These are phyloP conservation scores for Sylvietta virens DNA, from an alignment of 2,113 vertebrate species.

Conservation along the genomic window DNA sequence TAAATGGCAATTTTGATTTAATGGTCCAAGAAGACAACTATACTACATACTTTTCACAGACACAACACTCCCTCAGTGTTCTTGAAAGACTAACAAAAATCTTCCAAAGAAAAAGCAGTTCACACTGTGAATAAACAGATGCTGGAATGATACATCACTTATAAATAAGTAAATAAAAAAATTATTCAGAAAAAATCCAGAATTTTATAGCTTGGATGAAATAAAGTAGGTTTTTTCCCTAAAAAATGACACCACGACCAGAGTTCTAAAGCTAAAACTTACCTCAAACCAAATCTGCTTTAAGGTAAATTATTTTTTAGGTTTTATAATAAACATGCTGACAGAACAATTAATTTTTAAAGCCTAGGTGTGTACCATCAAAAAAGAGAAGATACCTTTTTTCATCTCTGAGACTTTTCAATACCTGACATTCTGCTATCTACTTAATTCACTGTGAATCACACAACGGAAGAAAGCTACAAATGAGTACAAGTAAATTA, in stretches of 20 bases:
- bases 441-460: background rate
- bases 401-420: background rate
- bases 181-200: background rate
- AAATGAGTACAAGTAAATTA: constrained; percentile 4
- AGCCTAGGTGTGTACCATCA: background rate
- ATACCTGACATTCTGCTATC: background rate
- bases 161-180: background rate
- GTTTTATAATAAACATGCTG: background rate
- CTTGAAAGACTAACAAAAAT: background rate
- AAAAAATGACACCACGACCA: background rate
- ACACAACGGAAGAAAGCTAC: background rate
- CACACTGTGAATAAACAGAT: background rate
- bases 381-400: background rate
- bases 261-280: background rate
- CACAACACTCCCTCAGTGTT: background rate
- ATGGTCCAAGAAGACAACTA: background rate
- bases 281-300: background rate
- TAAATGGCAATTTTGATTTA: background rate
- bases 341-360: background rate
- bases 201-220: background rate
- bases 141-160: background rate
- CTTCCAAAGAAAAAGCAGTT: background rate
- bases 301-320: background rate
- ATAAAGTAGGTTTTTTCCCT: background rate
- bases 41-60: background rate